Conservation (phyloP, 1,140 invertebrate species). For the Cephus cinctus region DNA sequence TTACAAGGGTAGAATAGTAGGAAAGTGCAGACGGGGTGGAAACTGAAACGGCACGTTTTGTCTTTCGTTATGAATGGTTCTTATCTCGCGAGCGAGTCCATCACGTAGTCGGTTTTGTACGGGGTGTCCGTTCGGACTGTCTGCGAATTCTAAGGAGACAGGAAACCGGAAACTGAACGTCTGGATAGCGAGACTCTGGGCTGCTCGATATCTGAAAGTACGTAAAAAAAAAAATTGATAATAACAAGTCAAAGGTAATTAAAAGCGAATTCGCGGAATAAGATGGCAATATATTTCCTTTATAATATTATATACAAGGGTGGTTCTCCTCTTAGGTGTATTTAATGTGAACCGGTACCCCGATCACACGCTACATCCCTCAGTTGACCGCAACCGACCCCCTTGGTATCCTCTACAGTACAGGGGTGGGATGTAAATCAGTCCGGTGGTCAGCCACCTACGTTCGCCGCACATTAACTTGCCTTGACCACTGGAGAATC, state of each 20-base stretch:
- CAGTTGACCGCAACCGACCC: conserved; percentile 41
- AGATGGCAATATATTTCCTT: no score
- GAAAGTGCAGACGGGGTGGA: conserved; percentile 13
- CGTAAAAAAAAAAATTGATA: no score
- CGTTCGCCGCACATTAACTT: conserved; percentile 47
- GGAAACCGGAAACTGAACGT: conserved; percentile 48
- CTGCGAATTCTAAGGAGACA: conserved; percentile 51
- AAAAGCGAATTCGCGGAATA: no score
- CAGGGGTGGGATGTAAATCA: conserved; percentile 50
- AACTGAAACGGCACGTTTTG: conserved; percentile 41
- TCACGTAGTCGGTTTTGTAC: conserved; percentile 45
- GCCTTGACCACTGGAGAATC: conserved; percentile 25
- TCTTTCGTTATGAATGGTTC: conserved; percentile 53
- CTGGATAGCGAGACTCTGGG: conserved; percentile 40
- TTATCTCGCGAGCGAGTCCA: conserved; percentile 51
- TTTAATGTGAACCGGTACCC: conserved; percentile 36
- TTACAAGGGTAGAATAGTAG: conserved; percentile 3
- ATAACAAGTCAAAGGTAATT: no score
- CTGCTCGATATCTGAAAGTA: no score
- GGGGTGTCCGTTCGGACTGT: conserved; percentile 36
- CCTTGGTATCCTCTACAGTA: conserved; percentile 30
- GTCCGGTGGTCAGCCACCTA: conserved; percentile 42
- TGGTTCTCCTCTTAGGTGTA: no score
- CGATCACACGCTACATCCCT: conserved; percentile 48
- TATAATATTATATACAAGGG: no score